phyloP scores from a whole-genome alignment of 1,140 invertebrate species.

The Bombus polaris region DNA sequence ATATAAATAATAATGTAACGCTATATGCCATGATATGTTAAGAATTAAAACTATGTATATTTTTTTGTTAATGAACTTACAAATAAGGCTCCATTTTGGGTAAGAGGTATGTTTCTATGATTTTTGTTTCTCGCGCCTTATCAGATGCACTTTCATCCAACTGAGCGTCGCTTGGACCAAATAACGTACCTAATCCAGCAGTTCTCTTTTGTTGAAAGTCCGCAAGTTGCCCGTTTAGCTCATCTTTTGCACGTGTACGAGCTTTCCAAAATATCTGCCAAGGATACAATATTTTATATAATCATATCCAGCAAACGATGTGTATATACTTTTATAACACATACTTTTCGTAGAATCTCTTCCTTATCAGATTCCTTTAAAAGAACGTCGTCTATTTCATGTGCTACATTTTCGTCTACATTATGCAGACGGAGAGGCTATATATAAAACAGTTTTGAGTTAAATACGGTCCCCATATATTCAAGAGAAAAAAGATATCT shows the following conservation, averaged over 20 bases:
- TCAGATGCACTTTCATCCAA: slow-evolving; percentile 92
- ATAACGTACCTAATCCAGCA: slow-evolving; percentile 94
- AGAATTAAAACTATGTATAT: slow-evolving; percentile 16
- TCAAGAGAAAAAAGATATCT: not conserved
- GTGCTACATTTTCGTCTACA: slow-evolving; percentile 93
- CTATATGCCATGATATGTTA: not conserved
- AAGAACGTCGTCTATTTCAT: slow-evolving; percentile 94
- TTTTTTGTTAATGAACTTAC: slow-evolving; percentile 81
- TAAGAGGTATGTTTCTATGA: slow-evolving; percentile 88
- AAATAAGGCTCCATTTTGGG: slow-evolving; percentile 88
- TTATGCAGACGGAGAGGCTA: slow-evolving; percentile 91
- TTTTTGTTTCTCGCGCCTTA: slow-evolving; percentile 90
- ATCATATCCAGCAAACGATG: not conserved
- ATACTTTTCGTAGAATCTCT: slow-evolving; percentile 91
- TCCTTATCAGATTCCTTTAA: slow-evolving; percentile 93
- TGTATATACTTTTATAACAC: not conserved
- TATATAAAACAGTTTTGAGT: slow-evolving; percentile 74
- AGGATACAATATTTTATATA: slow-evolving; percentile 44
- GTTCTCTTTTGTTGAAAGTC: slow-evolving; percentile 96
- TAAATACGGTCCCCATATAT: not conserved
- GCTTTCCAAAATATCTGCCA: slow-evolving; percentile 92
- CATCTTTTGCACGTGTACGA: slow-evolving; percentile 91
- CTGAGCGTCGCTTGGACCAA: slow-evolving; percentile 92
- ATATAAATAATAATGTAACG: slow-evolving; percentile 11
- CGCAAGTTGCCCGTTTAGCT: slow-evolving; percentile 92